These are phyloP conservation scores for Calephelis perditalis DNA, from an alignment of 2,888 invertebrate species.

Conservation along the genomic window DNA sequence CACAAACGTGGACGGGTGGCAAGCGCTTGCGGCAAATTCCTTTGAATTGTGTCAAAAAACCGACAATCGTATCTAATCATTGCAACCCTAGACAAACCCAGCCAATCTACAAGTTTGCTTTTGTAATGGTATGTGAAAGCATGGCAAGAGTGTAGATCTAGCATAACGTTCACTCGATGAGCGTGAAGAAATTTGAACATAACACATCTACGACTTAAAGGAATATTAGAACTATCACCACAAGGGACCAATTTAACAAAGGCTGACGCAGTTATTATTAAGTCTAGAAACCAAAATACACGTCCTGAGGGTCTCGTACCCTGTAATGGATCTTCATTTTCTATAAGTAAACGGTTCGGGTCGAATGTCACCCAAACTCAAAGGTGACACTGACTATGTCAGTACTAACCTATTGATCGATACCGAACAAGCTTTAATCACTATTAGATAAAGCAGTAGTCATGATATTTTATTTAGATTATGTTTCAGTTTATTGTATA, in stretches of 20 bases:
- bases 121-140: too few species aligned
- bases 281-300: constrained; percentile 2
- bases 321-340: constrained; percentile 1
- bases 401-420: neutral
- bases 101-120: too few species aligned
- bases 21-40: too few species aligned
- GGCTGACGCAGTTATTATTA: constrained; percentile 4
- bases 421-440: too few species aligned
- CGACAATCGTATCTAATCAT: too few species aligned
- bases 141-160: too few species aligned
- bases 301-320: constrained; percentile 1
- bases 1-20: too few species aligned
- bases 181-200: neutral
- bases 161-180: neutral
- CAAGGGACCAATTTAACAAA: constrained; percentile 4
- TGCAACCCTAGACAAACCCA: too few species aligned
- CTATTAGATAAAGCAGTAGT: too few species aligned
- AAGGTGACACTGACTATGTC: neutral
- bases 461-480: too few species aligned
- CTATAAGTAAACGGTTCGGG: neutral
- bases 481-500: too few species aligned
- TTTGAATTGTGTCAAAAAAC: too few species aligned
- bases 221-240: neutral
- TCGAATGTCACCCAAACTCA: neutral
- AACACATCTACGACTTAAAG: neutral